Conservation (phyloP, 2,888 invertebrate genomes). For the Himalopsyche japonica region DNA sequence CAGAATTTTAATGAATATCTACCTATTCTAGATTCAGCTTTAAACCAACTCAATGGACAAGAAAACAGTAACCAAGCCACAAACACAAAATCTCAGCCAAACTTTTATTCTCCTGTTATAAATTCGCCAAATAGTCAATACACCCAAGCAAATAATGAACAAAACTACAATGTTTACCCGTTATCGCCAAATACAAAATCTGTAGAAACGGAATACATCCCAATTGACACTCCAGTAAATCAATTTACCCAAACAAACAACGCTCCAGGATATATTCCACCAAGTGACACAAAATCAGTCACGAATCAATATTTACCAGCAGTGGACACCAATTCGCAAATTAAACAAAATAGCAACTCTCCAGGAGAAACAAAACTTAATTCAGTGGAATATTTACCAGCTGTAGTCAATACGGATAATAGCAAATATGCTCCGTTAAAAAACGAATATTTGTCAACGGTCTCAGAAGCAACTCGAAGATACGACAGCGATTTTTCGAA, state of each 20-base stretch:
- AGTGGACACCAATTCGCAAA: background rate
- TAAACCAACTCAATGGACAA: background rate
- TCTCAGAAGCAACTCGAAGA: background rate
- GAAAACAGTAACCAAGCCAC: background rate
- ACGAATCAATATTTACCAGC: background rate
- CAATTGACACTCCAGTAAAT: background rate
- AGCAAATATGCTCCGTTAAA: background rate
- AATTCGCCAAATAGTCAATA: background rate
- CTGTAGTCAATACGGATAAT: background rate
- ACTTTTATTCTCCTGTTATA: background rate
- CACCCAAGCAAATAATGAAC: background rate
- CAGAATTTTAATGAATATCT: background rate
- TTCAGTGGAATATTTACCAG: background rate
- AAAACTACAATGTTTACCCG: background rate
- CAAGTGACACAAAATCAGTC: background rate
- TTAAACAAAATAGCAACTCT: background rate
- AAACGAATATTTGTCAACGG: background rate
- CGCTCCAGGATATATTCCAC: background rate
- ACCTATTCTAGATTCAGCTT: background rate
- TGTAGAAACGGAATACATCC: background rate
- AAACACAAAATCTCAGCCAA: background rate
- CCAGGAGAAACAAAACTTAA: background rate
- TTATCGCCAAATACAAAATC: background rate
- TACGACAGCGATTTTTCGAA: background rate
- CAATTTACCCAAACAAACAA: background rate